A percentile compares a stretch with the other conserved stretches of the same genome.
phyloP scores from a whole-genome alignment of 2,113 vertebrate genomes.

The Eulacestoma nigropectus region DNA sequence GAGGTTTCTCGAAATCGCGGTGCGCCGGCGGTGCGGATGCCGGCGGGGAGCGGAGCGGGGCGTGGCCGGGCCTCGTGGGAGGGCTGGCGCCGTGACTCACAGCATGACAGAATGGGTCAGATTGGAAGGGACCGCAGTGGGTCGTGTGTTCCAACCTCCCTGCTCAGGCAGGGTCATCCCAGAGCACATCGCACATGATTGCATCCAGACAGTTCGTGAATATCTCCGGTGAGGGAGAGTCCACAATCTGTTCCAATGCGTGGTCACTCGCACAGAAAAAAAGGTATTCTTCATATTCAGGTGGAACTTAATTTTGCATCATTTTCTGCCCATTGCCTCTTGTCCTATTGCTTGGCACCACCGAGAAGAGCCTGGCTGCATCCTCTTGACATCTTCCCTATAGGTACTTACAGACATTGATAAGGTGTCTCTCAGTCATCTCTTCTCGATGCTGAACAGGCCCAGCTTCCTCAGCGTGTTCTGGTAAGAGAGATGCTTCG shows the following conservation, averaged over 20 bases:
- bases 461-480: background rate
- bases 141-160: background rate
- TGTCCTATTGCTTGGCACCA: background rate
- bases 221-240: background rate
- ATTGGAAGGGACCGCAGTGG: background rate
- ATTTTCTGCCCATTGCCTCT: background rate
- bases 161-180: background rate
- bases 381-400: background rate
- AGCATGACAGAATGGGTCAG: background rate
- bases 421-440: background rate
- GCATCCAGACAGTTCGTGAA: background rate
- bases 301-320: background rate
- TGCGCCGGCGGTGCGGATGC: background rate
- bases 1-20: too few species aligned
- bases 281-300: background rate
- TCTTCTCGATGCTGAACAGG: background rate
- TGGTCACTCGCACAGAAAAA: background rate
- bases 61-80: background rate
- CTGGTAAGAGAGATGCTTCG: background rate
- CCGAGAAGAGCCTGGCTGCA: background rate
- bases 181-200: too few species aligned
- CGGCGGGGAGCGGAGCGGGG: background rate
- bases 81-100: background rate
- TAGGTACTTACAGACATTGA: background rate
- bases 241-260: background rate